Evolutionary conservation across 2,888 invertebrate genomes (phyloP).

Genomic region (Liodrosophila aerea): DNA sequence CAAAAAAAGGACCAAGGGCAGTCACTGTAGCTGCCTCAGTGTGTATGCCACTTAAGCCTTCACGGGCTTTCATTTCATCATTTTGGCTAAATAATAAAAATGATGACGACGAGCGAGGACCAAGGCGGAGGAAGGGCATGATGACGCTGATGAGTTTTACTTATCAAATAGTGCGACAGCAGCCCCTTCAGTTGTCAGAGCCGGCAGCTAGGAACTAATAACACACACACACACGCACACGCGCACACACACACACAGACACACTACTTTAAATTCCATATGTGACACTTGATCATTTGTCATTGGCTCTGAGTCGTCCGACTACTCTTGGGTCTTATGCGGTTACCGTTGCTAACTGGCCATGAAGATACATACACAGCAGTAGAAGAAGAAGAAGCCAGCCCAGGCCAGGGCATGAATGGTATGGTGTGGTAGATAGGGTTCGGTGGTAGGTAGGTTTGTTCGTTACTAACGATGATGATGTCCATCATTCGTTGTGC

Average conservation of each 20-base stretch:
- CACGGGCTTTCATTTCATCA: slow-evolving; percentile 66
- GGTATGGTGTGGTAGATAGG: slow-evolving; percentile 12
- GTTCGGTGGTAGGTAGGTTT: slow-evolving; percentile 45
- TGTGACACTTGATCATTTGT: slow-evolving; percentile 79
- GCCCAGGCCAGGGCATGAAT: too few relatives aligned
- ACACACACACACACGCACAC: slow-evolving; percentile 11
- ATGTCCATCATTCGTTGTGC: slow-evolving; percentile 51
- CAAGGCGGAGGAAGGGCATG: not conserved
- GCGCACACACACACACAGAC: slow-evolving; percentile 22
- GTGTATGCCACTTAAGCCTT: slow-evolving; percentile 58
- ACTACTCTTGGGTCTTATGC: slow-evolving; percentile 55
- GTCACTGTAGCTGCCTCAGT: slow-evolving; percentile 11
- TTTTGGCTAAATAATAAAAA: slow-evolving; percentile 72
- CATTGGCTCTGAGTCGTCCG: slow-evolving; percentile 60
- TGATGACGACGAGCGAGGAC: slow-evolving; percentile 54
- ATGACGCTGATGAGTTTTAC: slow-evolving; percentile 67
- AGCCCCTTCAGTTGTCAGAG: slow-evolving; percentile 42
- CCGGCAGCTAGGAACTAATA: slow-evolving; percentile 18
- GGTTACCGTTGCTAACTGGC: slow-evolving; percentile 53
- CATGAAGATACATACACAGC: slow-evolving; percentile 11
- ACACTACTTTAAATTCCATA: slow-evolving; percentile 77
- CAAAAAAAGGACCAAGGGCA: slow-evolving; percentile 19
- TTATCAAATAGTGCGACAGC: slow-evolving; percentile 66
- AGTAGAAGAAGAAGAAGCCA: not conserved
- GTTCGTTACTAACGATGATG: slow-evolving; percentile 73